Evolutionary conservation across 2,113 vertebrate species (phyloP), one percentile per base, ranked within the genome.

Genomic region (Plecotus auritus): DNA sequence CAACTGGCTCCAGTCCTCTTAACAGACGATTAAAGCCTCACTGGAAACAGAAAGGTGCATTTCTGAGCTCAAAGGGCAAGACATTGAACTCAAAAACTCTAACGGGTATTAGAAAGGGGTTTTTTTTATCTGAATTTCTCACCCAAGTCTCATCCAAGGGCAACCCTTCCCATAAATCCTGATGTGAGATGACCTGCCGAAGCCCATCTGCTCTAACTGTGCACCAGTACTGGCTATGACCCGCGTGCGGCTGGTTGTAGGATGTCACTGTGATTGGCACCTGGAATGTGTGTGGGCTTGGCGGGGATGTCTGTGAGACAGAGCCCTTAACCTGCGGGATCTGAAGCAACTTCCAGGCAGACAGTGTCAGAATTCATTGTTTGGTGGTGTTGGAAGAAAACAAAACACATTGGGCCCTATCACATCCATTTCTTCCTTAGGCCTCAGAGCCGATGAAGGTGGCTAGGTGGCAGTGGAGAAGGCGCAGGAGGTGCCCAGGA

Each of bases 71-170:
- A 91, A 54, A 86, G 42, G 73, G 88, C 67, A 93, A 82, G 69
- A 9, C 69, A 88, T 66, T 88, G 89, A 77, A 90, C 72, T 90
- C 84, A 61, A 56, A 73, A 23, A n/a, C 45, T 84, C 74, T 56
- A 69, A 22, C 0, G 5, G 56, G 49, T 66, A 20, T 74, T 83
- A 83, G 90, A 83, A 86, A 97, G 91, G 93, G 80, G 73, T 70
- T 83, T 95, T 95, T 96, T 88, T 93, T 69, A 89, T 96, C 88
- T 92, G 92, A 90, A 94, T 82, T 80, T 82, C 85, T 93, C 88
- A 51, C 85, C 69, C 73, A 70, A 90, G 85, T 86, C 78, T 78
- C 90, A 45, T 67, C 59, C 26, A 61, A 61, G 95, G 91, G 85
- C 76, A 91, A 90, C 35, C 81, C 61, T 73, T 88, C 32, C 90